These are phyloP conservation scores for Thelaira solivaga DNA, from an alignment of 2,888 invertebrate genomes.

Conservation along the genomic window DNA sequence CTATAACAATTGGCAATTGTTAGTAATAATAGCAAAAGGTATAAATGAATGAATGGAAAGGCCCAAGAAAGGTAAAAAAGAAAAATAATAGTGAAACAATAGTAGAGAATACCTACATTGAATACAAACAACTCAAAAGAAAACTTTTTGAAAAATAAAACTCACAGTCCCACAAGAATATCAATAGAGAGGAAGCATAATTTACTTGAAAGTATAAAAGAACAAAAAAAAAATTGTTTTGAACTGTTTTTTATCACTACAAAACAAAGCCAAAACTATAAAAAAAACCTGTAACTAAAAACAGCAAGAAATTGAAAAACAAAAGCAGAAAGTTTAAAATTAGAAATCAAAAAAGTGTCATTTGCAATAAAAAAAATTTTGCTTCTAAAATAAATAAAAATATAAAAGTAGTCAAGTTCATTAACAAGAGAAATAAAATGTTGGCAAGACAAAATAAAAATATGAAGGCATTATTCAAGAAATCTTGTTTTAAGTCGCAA, in stretches of 20 bases:
- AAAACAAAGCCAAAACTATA: constrained; percentile 36
- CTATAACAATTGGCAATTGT: neutral
- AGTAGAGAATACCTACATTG: too few relatives aligned
- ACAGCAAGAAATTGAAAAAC: constrained; percentile 47
- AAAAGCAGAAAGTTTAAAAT: constrained; percentile 44
- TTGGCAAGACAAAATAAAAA: neutral
- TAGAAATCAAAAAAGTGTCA: constrained; percentile 23
- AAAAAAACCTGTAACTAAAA: neutral
- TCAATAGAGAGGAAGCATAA: neutral
- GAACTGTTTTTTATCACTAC: constrained; percentile 36
- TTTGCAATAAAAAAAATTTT: constrained; percentile 37
- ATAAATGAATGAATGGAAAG: too few relatives aligned
- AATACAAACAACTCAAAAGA: constrained; percentile 12
- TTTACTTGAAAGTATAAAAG: constrained; percentile 9
- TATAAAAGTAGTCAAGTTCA: constrained; percentile 43
- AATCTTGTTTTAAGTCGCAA: neutral
- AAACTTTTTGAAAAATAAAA: neutral
- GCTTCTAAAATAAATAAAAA: constrained; percentile 21
- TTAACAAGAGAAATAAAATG: constrained; percentile 30
- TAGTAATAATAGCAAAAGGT: too few relatives aligned
- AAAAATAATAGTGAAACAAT: too few relatives aligned
- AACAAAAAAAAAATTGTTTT: neutral
- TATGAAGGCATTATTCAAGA: neutral
- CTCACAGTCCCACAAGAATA: neutral
- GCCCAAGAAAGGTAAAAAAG: too few relatives aligned